Conservation (phyloP, 2,888 invertebrate genomes). For the Muscina levida region DNA sequence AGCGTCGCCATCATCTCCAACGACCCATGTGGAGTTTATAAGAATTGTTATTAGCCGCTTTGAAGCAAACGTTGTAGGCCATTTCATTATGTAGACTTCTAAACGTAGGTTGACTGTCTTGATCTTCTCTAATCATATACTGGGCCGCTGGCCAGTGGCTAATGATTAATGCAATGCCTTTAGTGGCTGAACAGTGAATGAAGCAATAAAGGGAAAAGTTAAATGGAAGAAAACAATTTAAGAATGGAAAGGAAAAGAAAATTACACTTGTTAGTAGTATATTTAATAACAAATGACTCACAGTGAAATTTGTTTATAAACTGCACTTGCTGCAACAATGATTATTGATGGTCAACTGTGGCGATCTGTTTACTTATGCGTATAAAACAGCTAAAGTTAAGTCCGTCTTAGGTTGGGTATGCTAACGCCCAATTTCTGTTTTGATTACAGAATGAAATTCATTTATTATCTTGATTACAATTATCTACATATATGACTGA, state of each 20-base stretch:
- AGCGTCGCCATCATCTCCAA: too few relatives aligned
- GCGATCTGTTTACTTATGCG: too few relatives aligned
- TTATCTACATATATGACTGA: background rate
- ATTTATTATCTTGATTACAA: slow-evolving; percentile 30
- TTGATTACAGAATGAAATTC: slow-evolving; percentile 48
- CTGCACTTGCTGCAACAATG: slow-evolving; percentile 12
- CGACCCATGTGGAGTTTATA: too few relatives aligned
- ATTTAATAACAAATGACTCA: background rate
- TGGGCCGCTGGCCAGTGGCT: background rate
- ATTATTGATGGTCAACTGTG: background rate
- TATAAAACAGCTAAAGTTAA: too few relatives aligned
- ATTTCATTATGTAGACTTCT: background rate
- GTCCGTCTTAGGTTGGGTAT: slow-evolving; percentile 9
- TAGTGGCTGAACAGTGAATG: background rate
- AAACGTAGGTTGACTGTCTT: background rate
- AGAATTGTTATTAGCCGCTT: too few relatives aligned
- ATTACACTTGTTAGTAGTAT: background rate
- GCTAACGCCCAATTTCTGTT: slow-evolving; percentile 60
- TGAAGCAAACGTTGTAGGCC: background rate
- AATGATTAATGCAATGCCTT: slow-evolving; percentile 49
- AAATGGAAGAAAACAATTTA: slow-evolving; percentile 19
- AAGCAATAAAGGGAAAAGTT: background rate
- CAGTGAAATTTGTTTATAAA: too few relatives aligned
- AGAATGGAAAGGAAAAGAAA: background rate
- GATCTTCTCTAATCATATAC: slow-evolving; percentile 36